Percentiles rank a stretch among this genome's conserved stretches.
Evolutionary conservation across 2,888 invertebrate genomes (phyloP).

Genomic region (Copidosoma aretas): DNA sequence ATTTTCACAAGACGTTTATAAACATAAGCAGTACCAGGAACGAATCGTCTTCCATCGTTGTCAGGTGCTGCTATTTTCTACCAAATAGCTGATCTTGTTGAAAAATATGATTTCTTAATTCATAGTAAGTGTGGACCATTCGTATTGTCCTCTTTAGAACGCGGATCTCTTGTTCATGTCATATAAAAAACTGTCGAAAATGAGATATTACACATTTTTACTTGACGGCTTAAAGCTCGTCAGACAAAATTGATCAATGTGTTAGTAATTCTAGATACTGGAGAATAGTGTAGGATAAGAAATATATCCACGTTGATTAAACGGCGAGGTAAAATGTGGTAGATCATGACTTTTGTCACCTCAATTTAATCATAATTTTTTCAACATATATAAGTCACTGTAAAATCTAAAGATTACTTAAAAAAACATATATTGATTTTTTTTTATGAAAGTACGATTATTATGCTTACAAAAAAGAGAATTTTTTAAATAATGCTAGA

Average conservation of each 20-base stretch:
- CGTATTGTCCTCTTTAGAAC: conserved; percentile 9
- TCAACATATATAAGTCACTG: conserved; percentile 3
- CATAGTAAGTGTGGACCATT: conserved; percentile 26
- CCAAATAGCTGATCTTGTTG: too few relatives aligned
- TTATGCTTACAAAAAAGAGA: not conserved
- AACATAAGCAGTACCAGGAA: too few relatives aligned
- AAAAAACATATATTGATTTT: not conserved
- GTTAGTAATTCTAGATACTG: conserved; percentile 21
- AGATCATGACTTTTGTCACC: not conserved
- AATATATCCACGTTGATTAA: conserved; percentile 27
- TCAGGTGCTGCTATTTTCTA: too few relatives aligned
- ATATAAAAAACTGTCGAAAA: conserved; percentile 16
- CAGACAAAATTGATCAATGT: conserved; percentile 16
- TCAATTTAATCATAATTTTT: too few relatives aligned
- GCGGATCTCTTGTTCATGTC: conserved; percentile 16
- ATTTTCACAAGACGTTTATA: too few relatives aligned
- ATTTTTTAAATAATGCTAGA: conserved; percentile 7
- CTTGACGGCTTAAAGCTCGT: conserved; percentile 12
- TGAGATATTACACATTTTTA: conserved; percentile 24
- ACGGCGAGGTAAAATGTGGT: conserved; percentile 20
- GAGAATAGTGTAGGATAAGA: conserved; percentile 28
- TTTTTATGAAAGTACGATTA: not conserved
- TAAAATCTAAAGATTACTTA: conserved; percentile 22
- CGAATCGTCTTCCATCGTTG: too few relatives aligned
- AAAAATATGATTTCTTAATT: not conserved